Base-by-base conservation (phyloP, 1,140 invertebrate species). In the Pseudomyrmex cubaensis region DNA sequence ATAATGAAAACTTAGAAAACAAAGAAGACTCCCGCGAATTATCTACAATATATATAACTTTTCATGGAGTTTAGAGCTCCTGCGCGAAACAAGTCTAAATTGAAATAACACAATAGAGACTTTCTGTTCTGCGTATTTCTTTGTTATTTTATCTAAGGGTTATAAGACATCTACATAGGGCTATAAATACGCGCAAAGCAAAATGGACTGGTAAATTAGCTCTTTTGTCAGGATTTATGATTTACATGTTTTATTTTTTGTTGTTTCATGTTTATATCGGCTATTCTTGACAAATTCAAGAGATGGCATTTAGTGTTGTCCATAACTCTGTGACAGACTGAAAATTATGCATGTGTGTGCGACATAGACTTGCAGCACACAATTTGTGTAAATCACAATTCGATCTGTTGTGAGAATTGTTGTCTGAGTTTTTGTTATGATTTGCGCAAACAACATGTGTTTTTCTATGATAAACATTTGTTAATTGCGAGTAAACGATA, bases 231-330 rank as follows among this genome's bases (percentile, higher is more conserved):
- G n/a, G 22, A 22, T 9, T 80, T 72, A 59, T 74, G 61, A 64
- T 54, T 48, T 46, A 77, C 57, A 22, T 83, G 59, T 46, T 63
- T 54, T 25, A 25, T 25, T 54, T 63, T 44, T 76, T 10, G 46
- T 35, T 62, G 35, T 20, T 61, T 64, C 17, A 35, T 75, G 44
- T 76, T 83, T 66, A 48, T 13, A 13, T 46, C 22, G n/a, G 17
- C 75, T 77, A 56, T 50, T 56, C 75, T 69, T 77, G 73, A 50
- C 48, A 35, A 20, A 13, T 66, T 67, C 75, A 69, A 44, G 75
- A 20, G 44, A n/a, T 48, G 72, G 54, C 54, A 35, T 50, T 70
- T 35, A 52, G 54, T 80, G 44, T 70, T 61, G 66, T 72, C 44
- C 50, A 57, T 17, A 64, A 25, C 2, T 25, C 54, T 69, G 76